Evolutionary conservation across 2,113 vertebrate genomes (phyloP).

Genomic region (Acanthochromis polyacanthus): DNA sequence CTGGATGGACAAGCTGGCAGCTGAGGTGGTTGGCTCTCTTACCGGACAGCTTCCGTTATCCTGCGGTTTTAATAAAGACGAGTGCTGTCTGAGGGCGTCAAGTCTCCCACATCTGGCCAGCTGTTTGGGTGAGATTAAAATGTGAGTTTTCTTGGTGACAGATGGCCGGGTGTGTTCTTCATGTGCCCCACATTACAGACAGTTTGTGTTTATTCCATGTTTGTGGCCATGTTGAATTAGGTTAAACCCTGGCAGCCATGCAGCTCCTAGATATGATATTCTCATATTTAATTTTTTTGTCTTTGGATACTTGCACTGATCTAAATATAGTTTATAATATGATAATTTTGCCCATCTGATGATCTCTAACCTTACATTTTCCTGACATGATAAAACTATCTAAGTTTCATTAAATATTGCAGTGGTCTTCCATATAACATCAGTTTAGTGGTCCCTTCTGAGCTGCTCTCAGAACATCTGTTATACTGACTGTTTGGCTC

Average conservation of each 20-base stretch:
- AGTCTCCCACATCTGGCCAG: slow-evolving; percentile 87
- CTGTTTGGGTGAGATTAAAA: slow-evolving; percentile 78
- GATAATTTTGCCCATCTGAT: background rate
- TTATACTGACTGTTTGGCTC: slow-evolving; percentile 53
- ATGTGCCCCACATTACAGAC: slow-evolving; percentile 5
- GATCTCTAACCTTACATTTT: background rate
- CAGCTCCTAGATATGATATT: background rate
- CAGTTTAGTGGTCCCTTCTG: slow-evolving; percentile 27
- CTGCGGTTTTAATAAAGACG: slow-evolving; percentile 72
- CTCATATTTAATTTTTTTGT: background rate
- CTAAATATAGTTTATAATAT: too few relatives aligned
- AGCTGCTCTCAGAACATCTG: slow-evolving; percentile 44
- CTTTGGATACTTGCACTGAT: background rate
- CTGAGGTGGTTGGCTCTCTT: slow-evolving; percentile 23
- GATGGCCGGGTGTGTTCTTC: slow-evolving; percentile 42
- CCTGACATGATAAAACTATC: background rate
- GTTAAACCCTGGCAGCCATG: slow-evolving; percentile 29
- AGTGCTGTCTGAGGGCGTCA: slow-evolving; percentile 78
- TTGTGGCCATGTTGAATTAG: slow-evolving; percentile 32
- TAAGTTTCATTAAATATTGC: slow-evolving; percentile 3
- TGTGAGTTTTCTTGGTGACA: slow-evolving; percentile 48
- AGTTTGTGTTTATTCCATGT: slow-evolving; percentile 32
- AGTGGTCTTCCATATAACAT: slow-evolving; percentile 25
- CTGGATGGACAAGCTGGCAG: background rate
- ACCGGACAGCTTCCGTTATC: slow-evolving; percentile 79